Evolutionary conservation across 2,888 invertebrate species (phyloP).

Genomic region (Oscheius sp.): DNA sequence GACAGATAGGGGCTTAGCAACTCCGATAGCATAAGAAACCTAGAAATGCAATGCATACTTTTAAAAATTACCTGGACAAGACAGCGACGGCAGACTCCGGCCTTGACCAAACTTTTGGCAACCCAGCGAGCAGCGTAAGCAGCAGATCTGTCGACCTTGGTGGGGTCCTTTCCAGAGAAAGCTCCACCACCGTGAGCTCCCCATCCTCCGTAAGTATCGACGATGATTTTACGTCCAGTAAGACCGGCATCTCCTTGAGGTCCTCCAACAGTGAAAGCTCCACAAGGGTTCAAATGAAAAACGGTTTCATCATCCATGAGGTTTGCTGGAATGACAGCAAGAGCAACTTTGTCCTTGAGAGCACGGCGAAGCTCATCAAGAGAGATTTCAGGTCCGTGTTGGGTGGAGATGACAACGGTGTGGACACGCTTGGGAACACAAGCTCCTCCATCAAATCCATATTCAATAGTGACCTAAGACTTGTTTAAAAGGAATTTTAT

Average conservation of each 20-base stretch:
- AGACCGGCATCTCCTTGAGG: slow-evolving; percentile 52
- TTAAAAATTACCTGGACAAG: slow-evolving; percentile 79
- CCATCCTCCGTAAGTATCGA: slow-evolving; percentile 99
- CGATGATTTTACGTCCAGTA: slow-evolving; percentile 97
- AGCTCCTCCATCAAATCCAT: slow-evolving; percentile 88
- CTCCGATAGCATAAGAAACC: slow-evolving; percentile 85
- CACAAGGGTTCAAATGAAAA: slow-evolving; percentile 96
- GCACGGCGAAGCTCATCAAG: slow-evolving; percentile 74
- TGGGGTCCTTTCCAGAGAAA: slow-evolving; percentile 94
- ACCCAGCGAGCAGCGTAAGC: slow-evolving; percentile 99
- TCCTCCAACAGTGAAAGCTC: slow-evolving; percentile 87
- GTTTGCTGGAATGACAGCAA: slow-evolving; percentile 87
- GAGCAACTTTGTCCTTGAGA: slow-evolving; percentile 81
- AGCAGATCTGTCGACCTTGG: slow-evolving; percentile 86
- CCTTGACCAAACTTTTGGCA: slow-evolving; percentile 93
- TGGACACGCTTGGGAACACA: slow-evolving; percentile 92
- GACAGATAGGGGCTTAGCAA: slow-evolving; percentile 95
- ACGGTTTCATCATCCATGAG: slow-evolving; percentile 90
- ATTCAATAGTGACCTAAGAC: slow-evolving; percentile 93
- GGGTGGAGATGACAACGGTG: slow-evolving; percentile 93
- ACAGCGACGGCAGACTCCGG: slow-evolving; percentile 93
- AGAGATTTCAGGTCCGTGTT: slow-evolving; percentile 90
- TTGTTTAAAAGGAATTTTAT: background rate
- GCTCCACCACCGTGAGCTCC: slow-evolving; percentile 99
- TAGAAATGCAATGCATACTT: slow-evolving; percentile 77